phyloP scores from a whole-genome alignment of 2,888 invertebrate genomes.

The Oscheius sp. region DNA sequence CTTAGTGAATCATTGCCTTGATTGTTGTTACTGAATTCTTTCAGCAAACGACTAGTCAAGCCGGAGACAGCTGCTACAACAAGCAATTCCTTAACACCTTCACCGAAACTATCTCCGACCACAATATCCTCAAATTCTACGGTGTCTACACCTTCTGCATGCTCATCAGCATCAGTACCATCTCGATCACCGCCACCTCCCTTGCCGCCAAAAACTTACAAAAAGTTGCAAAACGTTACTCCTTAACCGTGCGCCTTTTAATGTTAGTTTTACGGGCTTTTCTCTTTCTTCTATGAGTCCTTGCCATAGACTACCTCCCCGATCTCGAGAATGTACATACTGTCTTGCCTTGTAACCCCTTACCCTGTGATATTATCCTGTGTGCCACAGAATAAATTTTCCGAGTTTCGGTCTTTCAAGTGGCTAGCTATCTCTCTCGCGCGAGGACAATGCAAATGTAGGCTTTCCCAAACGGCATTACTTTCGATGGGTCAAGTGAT shows the following conservation, averaged over 20 bases:
- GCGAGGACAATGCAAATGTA: constrained; percentile 23
- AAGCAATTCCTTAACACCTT: not conserved
- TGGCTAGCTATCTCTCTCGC: not conserved
- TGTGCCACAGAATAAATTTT: not conserved
- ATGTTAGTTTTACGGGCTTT: not conserved
- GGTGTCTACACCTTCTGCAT: not conserved
- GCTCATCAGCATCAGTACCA: not conserved
- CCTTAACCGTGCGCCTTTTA: not conserved
- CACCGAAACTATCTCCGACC: constrained; percentile 9
- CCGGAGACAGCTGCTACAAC: not conserved
- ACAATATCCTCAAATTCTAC: not conserved
- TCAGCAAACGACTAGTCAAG: constrained; percentile 9
- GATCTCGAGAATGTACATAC: constrained; percentile 3
- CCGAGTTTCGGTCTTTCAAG: not conserved
- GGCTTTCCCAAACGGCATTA: constrained; percentile 23
- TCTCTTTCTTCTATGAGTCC: not conserved
- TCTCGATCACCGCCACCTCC: constrained; percentile 10
- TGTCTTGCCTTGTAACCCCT: not conserved
- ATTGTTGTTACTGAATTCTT: not conserved
- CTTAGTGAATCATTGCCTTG: constrained; percentile 8
- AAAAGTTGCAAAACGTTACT: not conserved
- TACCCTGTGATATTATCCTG: not conserved
- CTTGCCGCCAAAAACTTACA: constrained; percentile 30
- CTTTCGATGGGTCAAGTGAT: constrained; percentile 33
- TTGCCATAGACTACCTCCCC: not conserved